Conservation (phyloP, 2,888 invertebrate species). For the Dicyrtoma fusca region DNA sequence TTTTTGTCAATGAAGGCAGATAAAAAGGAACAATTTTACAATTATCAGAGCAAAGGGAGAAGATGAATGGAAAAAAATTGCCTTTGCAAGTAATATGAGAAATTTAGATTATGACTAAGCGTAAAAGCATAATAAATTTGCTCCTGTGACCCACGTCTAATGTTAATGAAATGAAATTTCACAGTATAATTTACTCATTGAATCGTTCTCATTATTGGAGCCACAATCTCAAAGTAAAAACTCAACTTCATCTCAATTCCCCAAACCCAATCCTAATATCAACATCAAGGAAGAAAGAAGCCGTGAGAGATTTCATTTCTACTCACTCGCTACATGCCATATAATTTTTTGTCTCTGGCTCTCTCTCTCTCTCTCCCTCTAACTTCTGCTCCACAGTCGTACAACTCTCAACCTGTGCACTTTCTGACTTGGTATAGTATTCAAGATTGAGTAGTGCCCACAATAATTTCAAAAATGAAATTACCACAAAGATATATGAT, state of each 20-base stretch:
- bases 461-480: slow-evolving; percentile 20
- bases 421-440: no score
- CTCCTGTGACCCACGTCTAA: neutral
- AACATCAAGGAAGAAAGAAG: neutral
- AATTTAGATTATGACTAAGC: slow-evolving; percentile 3
- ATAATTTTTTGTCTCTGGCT: neutral
- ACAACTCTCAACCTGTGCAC: no score
- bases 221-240: no score
- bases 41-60: neutral
- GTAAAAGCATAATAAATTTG: slow-evolving; percentile 8
- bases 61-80: neutral
- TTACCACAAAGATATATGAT: slow-evolving; percentile 21
- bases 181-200: slow-evolving; percentile 20
- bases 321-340: neutral
- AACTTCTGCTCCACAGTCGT: no score
- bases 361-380: neutral
- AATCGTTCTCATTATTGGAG: neutral
- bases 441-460: neutral
- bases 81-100: slow-evolving; percentile 11
- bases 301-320: slow-evolving; percentile 12
- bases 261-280: no score
- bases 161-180: slow-evolving; percentile 3
- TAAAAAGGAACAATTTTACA: no score
- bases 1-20: no score
- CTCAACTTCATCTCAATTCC: no score